A percentile compares a stretch with the other conserved stretches of the same genome.
Evolutionary conservation across 2,888 invertebrate genomes (phyloP).

Genomic region (Cheilosia impressa): DNA sequence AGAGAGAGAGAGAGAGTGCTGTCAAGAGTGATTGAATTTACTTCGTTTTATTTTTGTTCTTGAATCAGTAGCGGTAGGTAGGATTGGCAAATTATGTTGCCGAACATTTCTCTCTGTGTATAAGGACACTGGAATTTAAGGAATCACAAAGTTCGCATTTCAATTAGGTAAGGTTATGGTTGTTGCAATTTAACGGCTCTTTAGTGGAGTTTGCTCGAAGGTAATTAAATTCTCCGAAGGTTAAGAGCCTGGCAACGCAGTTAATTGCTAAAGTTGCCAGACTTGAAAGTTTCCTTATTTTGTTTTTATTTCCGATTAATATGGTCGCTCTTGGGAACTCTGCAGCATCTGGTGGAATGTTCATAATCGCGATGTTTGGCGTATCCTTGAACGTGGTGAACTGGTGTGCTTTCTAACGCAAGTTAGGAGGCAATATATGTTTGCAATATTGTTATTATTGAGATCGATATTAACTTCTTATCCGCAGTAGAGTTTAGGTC

Average conservation of each 20-base stretch:
- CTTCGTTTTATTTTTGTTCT: slow-evolving; percentile 7
- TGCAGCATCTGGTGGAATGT: background rate
- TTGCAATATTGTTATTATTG: too few species aligned
- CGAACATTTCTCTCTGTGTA: slow-evolving; percentile 1
- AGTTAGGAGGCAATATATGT: background rate
- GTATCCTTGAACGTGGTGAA: background rate
- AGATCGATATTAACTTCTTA: too few species aligned
- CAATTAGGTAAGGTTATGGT: slow-evolving; percentile 31
- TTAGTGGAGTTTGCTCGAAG: slow-evolving; percentile 20
- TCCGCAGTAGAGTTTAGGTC: too few species aligned
- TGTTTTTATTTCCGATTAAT: background rate
- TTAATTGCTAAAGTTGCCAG: slow-evolving; percentile 24
- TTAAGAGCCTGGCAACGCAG: slow-evolving; percentile 31
- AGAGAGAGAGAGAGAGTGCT: slow-evolving; percentile 4
- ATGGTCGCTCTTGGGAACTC: background rate
- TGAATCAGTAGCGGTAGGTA: background rate
- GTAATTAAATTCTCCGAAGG: slow-evolving; percentile 56
- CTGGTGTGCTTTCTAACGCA: background rate
- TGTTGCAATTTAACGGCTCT: slow-evolving; percentile 52
- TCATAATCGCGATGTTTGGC: background rate
- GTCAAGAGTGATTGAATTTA: slow-evolving; percentile 67
- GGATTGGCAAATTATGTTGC: slow-evolving; percentile 40
- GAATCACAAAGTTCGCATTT: slow-evolving; percentile 16
- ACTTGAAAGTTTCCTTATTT: slow-evolving; percentile 4
- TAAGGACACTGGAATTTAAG: slow-evolving; percentile 40